Evolutionary conservation across 2,888 invertebrate species (phyloP).

Genomic region (Campopleginae sp.): DNA sequence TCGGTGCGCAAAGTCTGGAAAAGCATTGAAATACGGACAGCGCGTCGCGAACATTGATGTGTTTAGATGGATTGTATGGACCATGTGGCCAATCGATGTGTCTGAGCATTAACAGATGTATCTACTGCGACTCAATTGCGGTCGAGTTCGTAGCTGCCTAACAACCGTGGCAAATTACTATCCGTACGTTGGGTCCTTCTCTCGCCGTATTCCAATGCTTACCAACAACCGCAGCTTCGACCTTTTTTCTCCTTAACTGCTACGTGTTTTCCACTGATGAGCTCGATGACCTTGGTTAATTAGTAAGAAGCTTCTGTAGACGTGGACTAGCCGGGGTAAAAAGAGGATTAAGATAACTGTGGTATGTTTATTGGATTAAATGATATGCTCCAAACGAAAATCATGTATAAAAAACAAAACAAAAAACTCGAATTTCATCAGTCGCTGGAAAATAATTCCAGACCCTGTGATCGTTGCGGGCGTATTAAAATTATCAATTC

Average conservation of each 20-base stretch:
- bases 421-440: neutral
- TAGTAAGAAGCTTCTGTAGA: neutral
- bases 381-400: neutral
- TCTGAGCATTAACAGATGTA: slow-evolving; percentile 52
- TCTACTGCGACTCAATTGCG: slow-evolving; percentile 56
- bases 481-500: neutral
- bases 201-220: neutral
- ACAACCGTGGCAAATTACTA: slow-evolving; percentile 56
- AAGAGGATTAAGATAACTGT: neutral
- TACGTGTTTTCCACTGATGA: slow-evolving; percentile 16
- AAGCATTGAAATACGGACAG: neutral
- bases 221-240: neutral
- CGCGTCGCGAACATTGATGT: neutral
- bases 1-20: neutral
- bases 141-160: slow-evolving; percentile 49
- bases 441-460: neutral
- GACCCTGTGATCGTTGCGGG: neutral
- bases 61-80: slow-evolving; percentile 18
- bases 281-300: slow-evolving; percentile 13
- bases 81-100: slow-evolving; percentile 37
- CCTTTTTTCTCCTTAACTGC: slow-evolving; percentile 22
- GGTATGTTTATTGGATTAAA: neutral
- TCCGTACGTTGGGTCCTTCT: slow-evolving; percentile 42
- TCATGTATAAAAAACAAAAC: neutral
- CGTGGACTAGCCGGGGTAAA: neutral